phyloP scores from a whole-genome alignment of 2,888 invertebrate species.

The Ischnura elegans region DNA sequence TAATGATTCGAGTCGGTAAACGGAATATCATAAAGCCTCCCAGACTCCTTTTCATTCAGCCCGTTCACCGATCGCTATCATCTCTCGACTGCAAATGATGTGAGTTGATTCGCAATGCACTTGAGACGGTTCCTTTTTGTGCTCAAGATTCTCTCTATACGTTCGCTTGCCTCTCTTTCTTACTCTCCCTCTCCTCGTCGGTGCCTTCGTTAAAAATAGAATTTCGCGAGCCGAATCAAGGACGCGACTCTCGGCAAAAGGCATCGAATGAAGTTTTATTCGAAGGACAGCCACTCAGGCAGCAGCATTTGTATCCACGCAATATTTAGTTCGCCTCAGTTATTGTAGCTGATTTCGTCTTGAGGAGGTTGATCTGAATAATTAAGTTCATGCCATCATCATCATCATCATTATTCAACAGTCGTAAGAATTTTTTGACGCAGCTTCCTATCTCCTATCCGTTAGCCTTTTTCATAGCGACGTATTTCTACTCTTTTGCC shows the following conservation, averaged over 20 bases:
- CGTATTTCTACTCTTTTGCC: too few relatives aligned
- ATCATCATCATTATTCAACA: too few relatives aligned
- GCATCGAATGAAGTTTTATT: background rate
- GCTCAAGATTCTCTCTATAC: background rate
- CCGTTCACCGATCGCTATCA: background rate
- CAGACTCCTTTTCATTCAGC: too few relatives aligned
- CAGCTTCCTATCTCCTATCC: too few relatives aligned
- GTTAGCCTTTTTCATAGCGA: too few relatives aligned
- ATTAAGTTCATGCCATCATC: too few relatives aligned
- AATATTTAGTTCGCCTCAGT: background rate
- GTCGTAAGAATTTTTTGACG: too few relatives aligned
- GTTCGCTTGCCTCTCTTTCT: background rate
- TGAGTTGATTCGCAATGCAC: background rate
- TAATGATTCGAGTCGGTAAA: too few relatives aligned
- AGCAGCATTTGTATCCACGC: background rate
- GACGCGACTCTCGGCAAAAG: background rate
- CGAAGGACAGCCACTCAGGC: background rate
- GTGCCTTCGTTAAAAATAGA: conserved; percentile 5
- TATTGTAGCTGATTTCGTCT: too few relatives aligned
- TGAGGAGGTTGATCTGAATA: too few relatives aligned
- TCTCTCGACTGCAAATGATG: background rate
- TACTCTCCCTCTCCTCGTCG: background rate
- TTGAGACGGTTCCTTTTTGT: background rate
- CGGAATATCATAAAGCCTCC: too few relatives aligned
- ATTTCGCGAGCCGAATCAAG: background rate